Evolutionary conservation across 2,888 invertebrate species (phyloP), one percentile per base, ranked within the genome.

Genomic region (Hoplodrina blanda): DNA sequence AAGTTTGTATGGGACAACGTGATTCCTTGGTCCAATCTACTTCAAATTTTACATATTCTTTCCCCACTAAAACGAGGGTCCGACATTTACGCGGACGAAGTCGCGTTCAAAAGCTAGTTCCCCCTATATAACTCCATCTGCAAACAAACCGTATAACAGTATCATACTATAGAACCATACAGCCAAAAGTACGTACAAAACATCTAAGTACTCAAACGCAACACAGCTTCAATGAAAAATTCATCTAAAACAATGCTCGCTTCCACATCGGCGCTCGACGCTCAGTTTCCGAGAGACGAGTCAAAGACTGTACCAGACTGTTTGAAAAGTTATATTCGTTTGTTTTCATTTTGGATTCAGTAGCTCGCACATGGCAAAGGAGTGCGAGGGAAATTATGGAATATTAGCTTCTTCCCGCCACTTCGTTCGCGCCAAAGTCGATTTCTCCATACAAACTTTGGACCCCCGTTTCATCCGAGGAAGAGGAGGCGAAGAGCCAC

Each of bases 261-360:
- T 60, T 69, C 54, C 64, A 30, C 73, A 63, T 61, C 63, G 81
- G 17, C 56, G 33, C 65, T 49, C 71, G 61, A 56, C 46, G 69
- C 80, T 37, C 52, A 62, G 69, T 84, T 82, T 84, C 84, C 82
- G 19, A 37, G 53, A 84, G 82, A 84, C 62, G 46, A 68, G 79
- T 81, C 82, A 82, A 84, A 82, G 82, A 64, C 65, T 82, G 44
- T 50, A 33, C 10, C 63, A 44, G 20, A 20, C 60, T 49, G 54
- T 76, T 62, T 73, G 76, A 76, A 65, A 78, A 76, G 76, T 68
- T 17, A 64, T 49, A 19, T 41, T 61, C 54, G 10, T 79, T 79
- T 80, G 68, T 80, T 74, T 67, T 67, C 17, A n/a, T 37, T 25
- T 37, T 33, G 62, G 33, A 78, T 73, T 63, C 65, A 76, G 59